Conservation (phyloP, 2,888 invertebrate species). For the Drosophila neutralis region DNA sequence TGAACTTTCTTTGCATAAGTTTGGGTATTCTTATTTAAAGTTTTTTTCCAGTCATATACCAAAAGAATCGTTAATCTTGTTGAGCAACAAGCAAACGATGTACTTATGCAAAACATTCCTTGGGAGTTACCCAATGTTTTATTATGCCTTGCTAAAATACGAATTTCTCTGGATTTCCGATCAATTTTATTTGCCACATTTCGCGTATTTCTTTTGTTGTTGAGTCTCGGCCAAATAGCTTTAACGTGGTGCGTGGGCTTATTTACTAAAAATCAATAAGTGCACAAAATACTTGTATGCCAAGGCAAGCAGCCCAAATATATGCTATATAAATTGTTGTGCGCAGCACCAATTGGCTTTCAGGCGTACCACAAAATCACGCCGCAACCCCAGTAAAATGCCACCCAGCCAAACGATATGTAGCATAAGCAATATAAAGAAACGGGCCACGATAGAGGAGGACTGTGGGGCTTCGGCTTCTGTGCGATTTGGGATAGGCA, state of each 20-base stretch:
- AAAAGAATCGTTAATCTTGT: constrained; percentile 48
- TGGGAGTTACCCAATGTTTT: constrained; percentile 34
- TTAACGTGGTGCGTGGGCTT: constrained; percentile 40
- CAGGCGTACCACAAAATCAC: constrained; percentile 68
- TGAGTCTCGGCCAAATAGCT: constrained; percentile 26
- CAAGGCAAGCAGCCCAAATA: constrained; percentile 20
- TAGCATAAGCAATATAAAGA: constrained; percentile 48
- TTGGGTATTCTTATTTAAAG: neutral
- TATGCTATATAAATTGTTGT: constrained; percentile 55
- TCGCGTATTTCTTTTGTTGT: constrained; percentile 30
- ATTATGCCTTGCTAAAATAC: constrained; percentile 31
- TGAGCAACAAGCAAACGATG: neutral
- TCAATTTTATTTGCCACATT: constrained; percentile 17
- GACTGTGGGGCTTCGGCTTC: neutral
- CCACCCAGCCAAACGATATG: constrained; percentile 48
- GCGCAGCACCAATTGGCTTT: constrained; percentile 29
- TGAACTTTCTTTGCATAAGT: neutral
- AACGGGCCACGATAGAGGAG: neutral
- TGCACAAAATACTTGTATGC: constrained; percentile 36
- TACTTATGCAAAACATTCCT: constrained; percentile 18
- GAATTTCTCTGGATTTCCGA: constrained; percentile 41
- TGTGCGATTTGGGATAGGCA: constrained; percentile 55
- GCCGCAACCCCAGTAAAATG: constrained; percentile 74
- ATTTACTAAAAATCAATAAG: constrained; percentile 68
- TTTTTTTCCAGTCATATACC: neutral